Evolutionary conservation across 1,140 invertebrate species (phyloP), one percentile per base, ranked within the genome.

Genomic region (Elysia chlorotica): DNA sequence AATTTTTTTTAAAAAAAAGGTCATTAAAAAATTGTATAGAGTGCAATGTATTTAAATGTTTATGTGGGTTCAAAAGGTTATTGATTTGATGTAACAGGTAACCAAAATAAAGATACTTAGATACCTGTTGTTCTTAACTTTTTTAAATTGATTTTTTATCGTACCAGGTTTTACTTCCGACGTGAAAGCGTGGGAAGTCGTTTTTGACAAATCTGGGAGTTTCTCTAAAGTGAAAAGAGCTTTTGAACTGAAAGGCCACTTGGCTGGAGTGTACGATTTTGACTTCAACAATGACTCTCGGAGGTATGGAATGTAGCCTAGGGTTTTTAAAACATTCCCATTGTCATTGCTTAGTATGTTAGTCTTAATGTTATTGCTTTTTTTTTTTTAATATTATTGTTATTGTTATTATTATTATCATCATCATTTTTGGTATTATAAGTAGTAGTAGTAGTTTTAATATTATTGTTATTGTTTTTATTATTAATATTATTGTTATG

Each of bases 111-210:
- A n/a, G n/a, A n/a, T n/a, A n/a, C n/a, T n/a, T n/a, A n/a, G n/a
- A n/a, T n/a, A n/a, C n/a, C n/a, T n/a, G n/a, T n/a, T n/a, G n/a
- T n/a, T n/a, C n/a, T n/a, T n/a, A n/a, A n/a, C n/a, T n/a, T n/a
- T n/a, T n/a, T n/a, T n/a, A n/a, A n/a, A n/a, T n/a, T n/a, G n/a
- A 41, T 54, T 14, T 61, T 71, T 85, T 88, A 82, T 87, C 74
- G 14, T 70, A 74, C 14, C 86, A 90, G 94, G 94, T 37, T 96
- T 96, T 83, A 92, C 93, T 1, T 93, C 94, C 2, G 94, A 96
- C 83, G 92, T 94, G 0, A 94, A 94, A 87, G 91, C 96, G 0
- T 95, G 93, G 92, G 93, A 95, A 85, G 93, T 96, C 1, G 82
- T 87, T 33, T 95, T 95, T 82, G 91, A 89, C 41, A 94, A 93